phyloP scores from a whole-genome alignment of 2,797 vertebrate species.

The Denticeps clupeoides region DNA sequence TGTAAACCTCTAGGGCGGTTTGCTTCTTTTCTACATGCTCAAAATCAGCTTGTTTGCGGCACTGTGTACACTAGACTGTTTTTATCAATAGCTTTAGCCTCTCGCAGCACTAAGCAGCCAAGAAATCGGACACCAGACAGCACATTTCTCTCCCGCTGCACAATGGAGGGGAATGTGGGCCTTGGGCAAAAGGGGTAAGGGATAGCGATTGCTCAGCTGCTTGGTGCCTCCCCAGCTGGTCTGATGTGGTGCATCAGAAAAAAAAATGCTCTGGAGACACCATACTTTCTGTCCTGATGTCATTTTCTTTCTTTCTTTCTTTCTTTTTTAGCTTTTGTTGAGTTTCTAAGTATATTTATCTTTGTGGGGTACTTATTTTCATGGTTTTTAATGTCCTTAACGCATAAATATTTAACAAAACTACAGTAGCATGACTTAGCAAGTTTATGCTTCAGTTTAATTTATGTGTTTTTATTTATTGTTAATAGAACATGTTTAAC shows the following conservation, averaged over 20 bases:
- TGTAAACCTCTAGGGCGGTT: too few relatives aligned
- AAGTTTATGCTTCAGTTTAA: slow-evolving; percentile 18
- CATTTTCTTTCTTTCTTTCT: slow-evolving; percentile 9
- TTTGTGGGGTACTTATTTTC: neutral
- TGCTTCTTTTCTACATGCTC: neutral
- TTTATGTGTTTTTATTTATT: slow-evolving; percentile 35
- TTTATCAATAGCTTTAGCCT: neutral
- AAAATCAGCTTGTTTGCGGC: neutral
- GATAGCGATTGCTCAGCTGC: too few relatives aligned
- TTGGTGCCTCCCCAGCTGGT: too few relatives aligned
- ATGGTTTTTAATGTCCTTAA: neutral
- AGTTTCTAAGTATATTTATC: neutral
- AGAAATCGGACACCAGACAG: neutral
- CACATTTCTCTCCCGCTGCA: neutral
- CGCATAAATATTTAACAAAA: neutral
- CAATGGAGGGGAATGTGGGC: neutral
- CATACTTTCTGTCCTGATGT: neutral
- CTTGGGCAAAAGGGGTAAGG: neutral
- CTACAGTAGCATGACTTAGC: slow-evolving; percentile 38
- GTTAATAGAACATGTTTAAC: slow-evolving; percentile 7
- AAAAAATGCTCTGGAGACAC: neutral
- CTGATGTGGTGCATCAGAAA: too few relatives aligned
- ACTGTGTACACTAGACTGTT: neutral
- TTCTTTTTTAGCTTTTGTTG: neutral
- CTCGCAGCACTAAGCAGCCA: neutral